Evolutionary conservation across 2,113 vertebrate species (phyloP).

Genomic region (Camelus bactrianus): DNA sequence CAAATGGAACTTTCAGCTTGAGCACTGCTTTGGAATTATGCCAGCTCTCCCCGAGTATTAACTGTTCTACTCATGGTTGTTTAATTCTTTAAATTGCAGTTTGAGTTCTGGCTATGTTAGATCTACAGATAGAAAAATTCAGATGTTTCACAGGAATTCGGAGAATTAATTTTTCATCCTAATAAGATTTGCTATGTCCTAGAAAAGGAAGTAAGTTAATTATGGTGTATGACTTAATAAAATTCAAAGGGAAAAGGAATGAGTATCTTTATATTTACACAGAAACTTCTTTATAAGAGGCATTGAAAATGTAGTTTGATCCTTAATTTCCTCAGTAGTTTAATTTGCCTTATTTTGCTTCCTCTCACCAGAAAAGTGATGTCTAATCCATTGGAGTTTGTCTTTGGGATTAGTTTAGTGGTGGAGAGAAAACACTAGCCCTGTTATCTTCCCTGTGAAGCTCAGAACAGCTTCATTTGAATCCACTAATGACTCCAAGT

Average conservation of each 20-base stretch:
- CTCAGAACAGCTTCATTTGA: neutral
- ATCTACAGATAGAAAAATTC: neutral
- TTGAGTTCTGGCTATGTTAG: slow-evolving; percentile 48
- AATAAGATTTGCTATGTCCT: neutral
- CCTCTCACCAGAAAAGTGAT: neutral
- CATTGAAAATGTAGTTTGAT: neutral
- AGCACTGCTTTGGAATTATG: neutral
- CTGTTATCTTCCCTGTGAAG: neutral
- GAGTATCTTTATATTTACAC: neutral
- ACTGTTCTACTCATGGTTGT: neutral
- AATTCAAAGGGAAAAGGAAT: neutral
- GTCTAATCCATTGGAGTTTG: neutral
- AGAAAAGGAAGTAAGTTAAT: neutral
- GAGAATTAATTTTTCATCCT: slow-evolving; percentile 12
- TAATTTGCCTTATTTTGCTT: neutral
- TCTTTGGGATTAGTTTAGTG: neutral
- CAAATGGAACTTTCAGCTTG: neutral
- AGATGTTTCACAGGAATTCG: neutral
- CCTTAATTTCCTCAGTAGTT: neutral
- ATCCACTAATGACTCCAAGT: neutral
- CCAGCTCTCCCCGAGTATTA: neutral
- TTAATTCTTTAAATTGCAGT: neutral
- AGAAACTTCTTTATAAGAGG: neutral
- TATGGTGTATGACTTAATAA: neutral
- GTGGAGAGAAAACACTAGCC: neutral